Evolutionary conservation across 2,113 vertebrate genomes (phyloP).

Genomic region (Laticauda colubrina): DNA sequence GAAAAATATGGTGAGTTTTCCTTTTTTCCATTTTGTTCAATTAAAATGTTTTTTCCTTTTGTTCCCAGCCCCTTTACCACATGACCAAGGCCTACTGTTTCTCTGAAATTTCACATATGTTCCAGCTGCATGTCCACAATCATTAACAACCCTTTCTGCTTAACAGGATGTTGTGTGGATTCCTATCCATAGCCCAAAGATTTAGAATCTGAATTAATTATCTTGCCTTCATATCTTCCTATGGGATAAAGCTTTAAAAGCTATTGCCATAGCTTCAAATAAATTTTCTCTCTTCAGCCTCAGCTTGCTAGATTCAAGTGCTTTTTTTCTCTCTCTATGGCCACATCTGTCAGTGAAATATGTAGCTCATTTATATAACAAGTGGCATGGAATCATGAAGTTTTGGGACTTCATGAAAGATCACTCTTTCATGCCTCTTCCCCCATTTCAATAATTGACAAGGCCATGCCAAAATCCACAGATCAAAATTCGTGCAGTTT

Average conservation of each 20-base stretch:
- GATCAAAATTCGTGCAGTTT: not conserved
- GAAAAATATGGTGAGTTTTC: not conserved
- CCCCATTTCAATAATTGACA: not conserved
- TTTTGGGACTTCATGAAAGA: not conserved
- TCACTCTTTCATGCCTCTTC: not conserved
- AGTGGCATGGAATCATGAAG: not conserved
- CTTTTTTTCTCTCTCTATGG: not conserved
- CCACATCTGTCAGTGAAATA: not conserved
- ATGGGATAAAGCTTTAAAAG: not conserved
- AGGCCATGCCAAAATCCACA: not conserved
- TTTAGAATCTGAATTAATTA: not conserved
- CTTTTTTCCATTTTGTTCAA: not conserved
- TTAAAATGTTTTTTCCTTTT: not conserved
- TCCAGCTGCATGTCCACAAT: not conserved
- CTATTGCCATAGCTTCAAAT: not conserved
- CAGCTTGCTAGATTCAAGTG: not conserved
- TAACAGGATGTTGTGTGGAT: not conserved
- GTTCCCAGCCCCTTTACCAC: not conserved
- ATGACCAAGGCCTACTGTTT: not conserved
- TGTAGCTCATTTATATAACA: not conserved
- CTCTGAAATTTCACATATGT: not conserved
- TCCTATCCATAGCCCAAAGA: not conserved
- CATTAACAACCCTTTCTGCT: not conserved
- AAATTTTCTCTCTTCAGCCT: not conserved
- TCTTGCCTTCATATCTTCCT: not conserved